Base-by-base conservation (phyloP, 2,113 vertebrate genomes). In the Nansenia antarctica region DNA sequence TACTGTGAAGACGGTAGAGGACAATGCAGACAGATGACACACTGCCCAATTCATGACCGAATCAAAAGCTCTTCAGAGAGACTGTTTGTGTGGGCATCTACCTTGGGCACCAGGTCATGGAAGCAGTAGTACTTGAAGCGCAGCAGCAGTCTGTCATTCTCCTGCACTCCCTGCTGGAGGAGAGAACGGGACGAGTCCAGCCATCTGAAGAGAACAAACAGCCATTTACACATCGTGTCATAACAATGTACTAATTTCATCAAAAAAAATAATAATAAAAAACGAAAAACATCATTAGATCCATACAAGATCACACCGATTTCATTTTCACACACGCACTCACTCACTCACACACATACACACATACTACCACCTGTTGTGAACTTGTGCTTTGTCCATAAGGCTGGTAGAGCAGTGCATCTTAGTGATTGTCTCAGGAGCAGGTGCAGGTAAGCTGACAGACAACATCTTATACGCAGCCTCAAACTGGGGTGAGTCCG, bases 121-220 rank as follows among this genome's bases (percentile, higher is more conserved):
- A 94, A 93, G 61, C 72, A 91, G 74, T 90, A 93, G 74, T 93
- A 94, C 72, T 94, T 94, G 61, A 93, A 94, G 5, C 90, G 89
- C 35, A 94, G 74, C 70, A 89, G 76, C 5, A 94, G 84, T 1
- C 70, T 76, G 12, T 92, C 92, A 0, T 90, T 83, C 0, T 90
- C 90, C 52, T 85, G 84, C 64, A 94, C 0, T 0, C 81, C 90
- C 73, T 94, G 93, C 67, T 93, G 91, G 87, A 93, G 85, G 49
- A 94, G 86, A 20, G 89, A 92, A 2, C 90, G 80, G 0, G 92
- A 94, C 0, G 93, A 94, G 69, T 93, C 90, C 75, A 94, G 75
- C 93, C 93, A 94, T 85, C 93, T 94, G 68, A 37, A 30, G 26
- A 61, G 20, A 22, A 2, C 5, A 39, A 24, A 35, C 31, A 11